phyloP scores from a whole-genome alignment of 2,888 invertebrate genomes.

The Heliconius cydno region DNA sequence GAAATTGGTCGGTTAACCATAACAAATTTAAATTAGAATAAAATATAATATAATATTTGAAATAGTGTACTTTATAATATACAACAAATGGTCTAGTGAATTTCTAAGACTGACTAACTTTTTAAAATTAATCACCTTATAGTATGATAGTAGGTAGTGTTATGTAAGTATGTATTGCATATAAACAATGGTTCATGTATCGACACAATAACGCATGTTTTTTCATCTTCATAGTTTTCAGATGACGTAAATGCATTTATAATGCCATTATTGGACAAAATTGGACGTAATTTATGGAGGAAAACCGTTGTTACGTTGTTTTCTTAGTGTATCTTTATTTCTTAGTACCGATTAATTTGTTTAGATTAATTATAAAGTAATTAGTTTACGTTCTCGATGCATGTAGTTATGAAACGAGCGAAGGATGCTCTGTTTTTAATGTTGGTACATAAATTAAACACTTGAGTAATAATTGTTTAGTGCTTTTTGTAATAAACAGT shows the following conservation, averaged over 20 bases:
- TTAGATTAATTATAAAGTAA: constrained; percentile 3
- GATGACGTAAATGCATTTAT: constrained; percentile 21
- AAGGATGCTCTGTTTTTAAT: not conserved
- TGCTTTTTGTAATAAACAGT: not conserved
- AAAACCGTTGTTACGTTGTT: not conserved
- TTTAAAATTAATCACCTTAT: constrained; percentile 5
- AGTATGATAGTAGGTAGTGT: not conserved
- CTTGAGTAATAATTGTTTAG: not conserved
- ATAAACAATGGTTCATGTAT: not conserved
- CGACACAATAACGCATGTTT: constrained; percentile 9
- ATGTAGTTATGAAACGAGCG: not conserved
- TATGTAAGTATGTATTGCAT: not conserved
- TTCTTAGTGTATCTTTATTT: constrained; percentile 3
- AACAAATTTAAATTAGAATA: not conserved
- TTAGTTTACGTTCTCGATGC: not conserved
- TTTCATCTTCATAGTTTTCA: constrained; percentile 20
- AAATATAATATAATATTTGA: not conserved
- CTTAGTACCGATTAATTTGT: constrained; percentile 7
- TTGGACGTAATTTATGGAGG: not conserved
- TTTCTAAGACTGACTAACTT: constrained; percentile 41
- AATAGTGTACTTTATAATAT: not conserved
- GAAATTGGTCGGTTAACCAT: not conserved
- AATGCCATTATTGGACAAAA: constrained; percentile 18
- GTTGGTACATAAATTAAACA: not conserved
- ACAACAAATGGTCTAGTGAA: constrained; percentile 19